Evolutionary conservation across 2,113 vertebrate species (phyloP), one percentile per base, ranked within the genome.

Genomic region (Ptychochromis oligacanthus): DNA sequence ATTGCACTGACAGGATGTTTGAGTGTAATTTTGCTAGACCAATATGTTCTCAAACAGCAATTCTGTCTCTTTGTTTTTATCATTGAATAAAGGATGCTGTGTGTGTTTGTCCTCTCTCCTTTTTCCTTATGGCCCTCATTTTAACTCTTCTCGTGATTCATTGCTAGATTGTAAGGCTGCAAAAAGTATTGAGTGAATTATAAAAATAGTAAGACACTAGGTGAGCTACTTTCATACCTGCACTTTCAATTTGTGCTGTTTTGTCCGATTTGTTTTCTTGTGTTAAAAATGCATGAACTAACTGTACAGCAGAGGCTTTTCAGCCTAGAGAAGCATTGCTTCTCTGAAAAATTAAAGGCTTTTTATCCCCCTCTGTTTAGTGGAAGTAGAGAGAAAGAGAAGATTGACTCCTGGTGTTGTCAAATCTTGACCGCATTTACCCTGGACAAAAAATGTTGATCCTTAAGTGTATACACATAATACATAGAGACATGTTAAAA

Each of bases 211-310:
- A 56, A 85, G 62, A 92, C 79, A 87, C 34, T 54, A 67, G 77
- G 87, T 93, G 82, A 87, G 82, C 76, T 74, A 57, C 82, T 70
- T 56, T 82, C 54, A 59, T 57, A 81, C 43, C 80, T 86, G 81
- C 80, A 7, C 80, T 89, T 89, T 80, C 75, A 86, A 79, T 84
- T 86, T 0, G 20, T 64, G 10, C 59, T 81, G 80, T 91, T 88
- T 89, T 88, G 91, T 92, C 80, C 24, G 0, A 34, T 76, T 84
- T 88, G 77, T 87, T 81, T 77, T 80, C 62, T 43, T 20, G 18
- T 72, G 31, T 93, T 92, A 92, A 93, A 92, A 89, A 94, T 94
- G 79, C 36, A 94, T 93, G 89, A 93, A 40, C 15, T 34, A 11
- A 65, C 84, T 46, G 87, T 70, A 59, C 58, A 60, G 75, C 77